Base-by-base conservation (phyloP, 1,140 invertebrate genomes). In the Thaumatotibia leucotreta region DNA sequence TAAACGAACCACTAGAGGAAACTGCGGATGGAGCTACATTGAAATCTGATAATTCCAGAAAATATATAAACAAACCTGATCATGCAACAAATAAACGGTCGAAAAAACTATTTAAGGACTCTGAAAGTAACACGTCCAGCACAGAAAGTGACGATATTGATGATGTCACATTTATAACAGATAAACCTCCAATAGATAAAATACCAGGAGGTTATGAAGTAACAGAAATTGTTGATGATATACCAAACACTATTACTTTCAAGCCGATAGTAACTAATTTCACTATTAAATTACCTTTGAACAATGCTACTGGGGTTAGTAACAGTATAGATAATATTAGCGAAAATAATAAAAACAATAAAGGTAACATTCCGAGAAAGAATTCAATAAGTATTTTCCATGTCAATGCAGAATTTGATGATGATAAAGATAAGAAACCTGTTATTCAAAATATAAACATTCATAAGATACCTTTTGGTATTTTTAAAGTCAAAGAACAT, bases 151-250 rank as follows among this genome's bases (percentile, higher is more conserved):
- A 2, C 9, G 3, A 45, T 20, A 17, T 24, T 14, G 24, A 58
- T 11, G n/a, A 58, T 17, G 11, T 8, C 20, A 58, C 23, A 29
- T 14, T 29, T n/a, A 58, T 58, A 17, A 29, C 52, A 58, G 52
- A 58, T 4, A 58, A 31, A 58, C 52, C 52, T 58, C 8, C 20
- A 23, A n/a, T 24, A 54, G 24, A 27, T 14, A 14, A 24, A 29
- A 58, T 14, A 58, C 24, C 72, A n/a, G n/a, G n/a, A 17, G 70
- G 32, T 3, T 86, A 86, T 27, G 71, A 83, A 79, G 78, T 86
- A 1, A 83, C 80, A 31, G 84, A 86, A 74, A 65, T 72, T 0
- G 66, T 86, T 4, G 68, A 70, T 0, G 84, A 86, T 61, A 69
- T 83, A 24, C 80, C 80, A 9, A 77, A 84, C 54, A 64, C 69